These are phyloP conservation scores for Vollenhovia emeryi DNA, from an alignment of 1,140 invertebrate species.

Conservation along the genomic window DNA sequence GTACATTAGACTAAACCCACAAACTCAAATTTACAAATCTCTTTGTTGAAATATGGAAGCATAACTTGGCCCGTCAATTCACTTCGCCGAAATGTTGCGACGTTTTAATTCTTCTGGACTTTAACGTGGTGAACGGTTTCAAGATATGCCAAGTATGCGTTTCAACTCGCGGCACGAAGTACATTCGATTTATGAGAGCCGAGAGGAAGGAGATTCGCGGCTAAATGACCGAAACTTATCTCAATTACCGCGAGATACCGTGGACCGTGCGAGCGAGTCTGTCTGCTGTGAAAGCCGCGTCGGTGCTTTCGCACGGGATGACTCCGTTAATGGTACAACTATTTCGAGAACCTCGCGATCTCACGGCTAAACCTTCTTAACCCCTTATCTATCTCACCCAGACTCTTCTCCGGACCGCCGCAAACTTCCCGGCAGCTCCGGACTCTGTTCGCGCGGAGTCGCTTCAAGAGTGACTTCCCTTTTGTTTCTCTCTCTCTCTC, in stretches of 20 bases:
- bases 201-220: constrained; percentile 44
- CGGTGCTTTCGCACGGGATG: constrained; percentile 69
- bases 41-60: neutral
- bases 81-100: neutral
- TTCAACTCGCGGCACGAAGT: constrained; percentile 26
- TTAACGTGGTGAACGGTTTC: neutral
- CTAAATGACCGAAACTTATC: constrained; percentile 60
- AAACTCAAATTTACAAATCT: no score
- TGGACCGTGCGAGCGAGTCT: constrained; percentile 61
- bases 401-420: constrained; percentile 32
- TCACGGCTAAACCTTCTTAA: constrained; percentile 77
- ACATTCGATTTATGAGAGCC: constrained; percentile 27
- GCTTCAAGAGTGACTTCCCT: constrained; percentile 27
- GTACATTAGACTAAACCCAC: neutral
- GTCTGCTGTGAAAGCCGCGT: constrained; percentile 39
- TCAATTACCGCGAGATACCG: constrained; percentile 72
- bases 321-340: constrained; percentile 78
- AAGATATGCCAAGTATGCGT: constrained; percentile 1
- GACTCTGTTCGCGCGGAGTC: constrained; percentile 41
- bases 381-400: constrained; percentile 78
- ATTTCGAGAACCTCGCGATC: constrained; percentile 81
- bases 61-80: neutral
- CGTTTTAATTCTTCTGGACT: neutral
- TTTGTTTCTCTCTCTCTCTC: constrained; percentile 6
- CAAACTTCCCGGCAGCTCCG: constrained; percentile 58